Percentiles rank a stretch among this genome's conserved stretches.
These are phyloP conservation scores for Amiota mariae DNA, from an alignment of 2,888 invertebrate genomes.

Conservation along the genomic window DNA sequence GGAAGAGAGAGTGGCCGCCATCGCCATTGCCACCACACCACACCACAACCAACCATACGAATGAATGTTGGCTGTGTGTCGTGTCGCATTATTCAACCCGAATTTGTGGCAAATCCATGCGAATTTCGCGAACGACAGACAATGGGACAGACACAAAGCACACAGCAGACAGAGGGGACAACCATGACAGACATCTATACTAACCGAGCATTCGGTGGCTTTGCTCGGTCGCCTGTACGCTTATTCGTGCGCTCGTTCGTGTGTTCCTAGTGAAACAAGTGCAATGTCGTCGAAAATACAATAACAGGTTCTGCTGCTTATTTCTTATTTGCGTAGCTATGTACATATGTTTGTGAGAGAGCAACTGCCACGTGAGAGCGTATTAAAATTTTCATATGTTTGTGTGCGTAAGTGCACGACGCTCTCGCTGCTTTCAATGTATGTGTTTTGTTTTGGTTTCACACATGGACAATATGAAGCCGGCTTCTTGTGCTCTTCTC, in stretches of 20 bases:
- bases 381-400: constrained; percentile 37
- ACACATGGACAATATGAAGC: constrained; percentile 35
- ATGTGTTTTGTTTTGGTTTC: constrained; percentile 69
- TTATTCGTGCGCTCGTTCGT: neutral
- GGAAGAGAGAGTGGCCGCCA: constrained; percentile 1
- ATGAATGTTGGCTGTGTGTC: constrained; percentile 39
- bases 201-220: too few species aligned
- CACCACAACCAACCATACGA: constrained; percentile 18
- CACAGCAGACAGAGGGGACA: constrained; percentile 53
- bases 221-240: too few species aligned
- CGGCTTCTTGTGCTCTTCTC: constrained; percentile 20
- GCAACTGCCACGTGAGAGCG: constrained; percentile 25
- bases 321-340: neutral
- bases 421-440: constrained; percentile 41
- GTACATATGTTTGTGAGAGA: constrained; percentile 20
- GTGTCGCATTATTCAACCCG: constrained; percentile 66
- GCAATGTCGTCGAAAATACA: constrained; percentile 54
- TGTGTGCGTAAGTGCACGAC: constrained; percentile 33
- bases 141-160: constrained; percentile 57
- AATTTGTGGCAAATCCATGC: constrained; percentile 66
- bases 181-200: too few species aligned
- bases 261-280: constrained; percentile 53
- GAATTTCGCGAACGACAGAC: constrained; percentile 53
- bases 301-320: constrained; percentile 54
- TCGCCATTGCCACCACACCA: neutral